Evolutionary conservation across 2,113 vertebrate genomes (phyloP).

Genomic region (Catharus minimus): DNA sequence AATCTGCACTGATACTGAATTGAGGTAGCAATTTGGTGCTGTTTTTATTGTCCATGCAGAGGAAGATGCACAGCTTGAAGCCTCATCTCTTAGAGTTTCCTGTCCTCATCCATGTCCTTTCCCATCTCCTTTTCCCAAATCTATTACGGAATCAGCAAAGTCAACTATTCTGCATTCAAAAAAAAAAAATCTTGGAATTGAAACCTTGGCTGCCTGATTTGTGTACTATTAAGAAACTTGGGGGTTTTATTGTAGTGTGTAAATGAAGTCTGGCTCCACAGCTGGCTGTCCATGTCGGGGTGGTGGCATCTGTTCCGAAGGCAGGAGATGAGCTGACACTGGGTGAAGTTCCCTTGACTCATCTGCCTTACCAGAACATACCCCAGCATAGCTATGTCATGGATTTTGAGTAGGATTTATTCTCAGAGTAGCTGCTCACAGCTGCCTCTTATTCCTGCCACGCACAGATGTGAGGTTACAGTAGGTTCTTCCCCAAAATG

Average conservation of each 20-base stretch:
- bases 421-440: neutral
- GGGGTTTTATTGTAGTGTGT: neutral
- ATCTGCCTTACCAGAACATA: neutral
- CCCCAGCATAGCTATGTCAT: neutral
- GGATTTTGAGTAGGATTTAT: neutral
- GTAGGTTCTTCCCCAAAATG: slow-evolving; percentile 14
- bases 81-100: neutral
- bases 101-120: neutral
- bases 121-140: neutral
- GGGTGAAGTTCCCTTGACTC: neutral
- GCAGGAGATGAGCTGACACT: neutral
- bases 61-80: neutral
- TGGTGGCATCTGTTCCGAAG: neutral
- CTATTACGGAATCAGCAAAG: neutral
- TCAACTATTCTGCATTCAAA: neutral
- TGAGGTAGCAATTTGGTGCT: neutral
- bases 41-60: neutral
- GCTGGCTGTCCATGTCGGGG: neutral
- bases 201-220: neutral
- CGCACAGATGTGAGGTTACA: slow-evolving; percentile 1
- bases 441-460: neutral
- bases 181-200: neutral
- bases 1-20: neutral
- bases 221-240: neutral
- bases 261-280: neutral